Evolutionary conservation across 2,113 vertebrate genomes (phyloP).

Genomic region (Nipponia nippon): DNA sequence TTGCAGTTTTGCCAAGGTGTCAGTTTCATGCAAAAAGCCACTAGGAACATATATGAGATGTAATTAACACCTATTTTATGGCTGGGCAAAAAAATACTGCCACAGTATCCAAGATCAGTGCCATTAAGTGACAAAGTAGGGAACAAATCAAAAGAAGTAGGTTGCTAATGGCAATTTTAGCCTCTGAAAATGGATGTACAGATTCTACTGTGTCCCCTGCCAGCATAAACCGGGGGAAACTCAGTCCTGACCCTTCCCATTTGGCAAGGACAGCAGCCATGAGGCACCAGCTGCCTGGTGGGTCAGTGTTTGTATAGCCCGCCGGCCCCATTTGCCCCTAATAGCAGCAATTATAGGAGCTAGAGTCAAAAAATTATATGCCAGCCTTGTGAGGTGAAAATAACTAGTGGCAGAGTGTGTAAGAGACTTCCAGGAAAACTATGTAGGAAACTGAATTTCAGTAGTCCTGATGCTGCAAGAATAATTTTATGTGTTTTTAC

Average conservation of each 20-base stretch:
- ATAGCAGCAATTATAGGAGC: neutral
- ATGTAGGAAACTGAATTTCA: neutral
- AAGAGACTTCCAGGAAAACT: neutral
- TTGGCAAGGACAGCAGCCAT: neutral
- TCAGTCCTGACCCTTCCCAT: neutral
- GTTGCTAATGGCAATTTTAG: neutral
- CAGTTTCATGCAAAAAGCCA: neutral
- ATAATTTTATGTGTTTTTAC: neutral
- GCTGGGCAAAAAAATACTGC: neutral
- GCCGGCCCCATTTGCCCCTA: neutral
- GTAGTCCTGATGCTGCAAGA: neutral
- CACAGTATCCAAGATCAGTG: neutral
- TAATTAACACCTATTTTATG: neutral
- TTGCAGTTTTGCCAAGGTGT: neutral
- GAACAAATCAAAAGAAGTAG: neutral
- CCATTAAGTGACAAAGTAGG: neutral
- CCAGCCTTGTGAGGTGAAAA: neutral
- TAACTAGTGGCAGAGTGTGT: neutral
- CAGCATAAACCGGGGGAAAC: neutral
- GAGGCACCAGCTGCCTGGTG: fast-evolving
- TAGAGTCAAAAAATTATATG: neutral
- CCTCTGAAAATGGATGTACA: neutral
- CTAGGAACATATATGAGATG: neutral
- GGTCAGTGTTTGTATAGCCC: neutral
- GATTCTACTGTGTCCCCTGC: neutral